Evolutionary conservation across 2,113 vertebrate species (phyloP).

Genomic region (Pitta sordida): DNA sequence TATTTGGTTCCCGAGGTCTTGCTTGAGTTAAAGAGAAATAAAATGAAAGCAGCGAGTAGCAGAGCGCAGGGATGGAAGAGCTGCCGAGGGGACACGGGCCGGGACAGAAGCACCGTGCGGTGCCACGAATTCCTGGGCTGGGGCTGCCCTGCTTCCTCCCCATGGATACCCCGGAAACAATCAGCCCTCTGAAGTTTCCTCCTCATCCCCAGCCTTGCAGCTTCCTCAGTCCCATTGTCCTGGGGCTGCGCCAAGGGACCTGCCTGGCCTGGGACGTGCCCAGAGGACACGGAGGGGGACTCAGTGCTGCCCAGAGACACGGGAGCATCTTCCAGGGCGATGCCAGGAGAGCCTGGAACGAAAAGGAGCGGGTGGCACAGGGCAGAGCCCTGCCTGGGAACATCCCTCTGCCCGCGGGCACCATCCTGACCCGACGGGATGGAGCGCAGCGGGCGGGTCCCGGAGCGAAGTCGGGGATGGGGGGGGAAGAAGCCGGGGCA

Average conservation of each 20-base stretch:
- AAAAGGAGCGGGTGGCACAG: fast-evolving
- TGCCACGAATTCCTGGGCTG: fast-evolving
- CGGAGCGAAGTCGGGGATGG: neutral
- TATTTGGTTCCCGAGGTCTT: conserved; percentile 7
- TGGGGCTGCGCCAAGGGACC: neutral
- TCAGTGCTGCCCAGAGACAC: neutral
- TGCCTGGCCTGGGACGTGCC: neutral
- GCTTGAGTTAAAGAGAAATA: neutral
- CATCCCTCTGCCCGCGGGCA: neutral
- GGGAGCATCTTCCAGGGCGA: neutral
- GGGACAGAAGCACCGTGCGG: fast-evolving
- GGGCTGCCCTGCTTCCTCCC: neutral
- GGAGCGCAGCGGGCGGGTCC: neutral
- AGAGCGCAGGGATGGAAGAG: neutral
- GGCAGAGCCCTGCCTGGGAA: neutral
- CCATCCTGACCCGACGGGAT: fast-evolving
- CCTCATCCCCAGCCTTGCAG: fast-evolving
- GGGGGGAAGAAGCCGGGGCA: neutral
- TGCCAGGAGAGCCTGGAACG: fast-evolving
- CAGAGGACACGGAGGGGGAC: fast-evolving
- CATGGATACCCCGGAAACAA: fast-evolving
- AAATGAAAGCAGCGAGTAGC: neutral
- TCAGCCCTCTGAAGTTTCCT: neutral
- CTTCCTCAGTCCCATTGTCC: neutral
- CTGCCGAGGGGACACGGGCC: neutral